Base-by-base conservation (phyloP, 2,888 invertebrate species). In the Drosophila paramelanica region DNA sequence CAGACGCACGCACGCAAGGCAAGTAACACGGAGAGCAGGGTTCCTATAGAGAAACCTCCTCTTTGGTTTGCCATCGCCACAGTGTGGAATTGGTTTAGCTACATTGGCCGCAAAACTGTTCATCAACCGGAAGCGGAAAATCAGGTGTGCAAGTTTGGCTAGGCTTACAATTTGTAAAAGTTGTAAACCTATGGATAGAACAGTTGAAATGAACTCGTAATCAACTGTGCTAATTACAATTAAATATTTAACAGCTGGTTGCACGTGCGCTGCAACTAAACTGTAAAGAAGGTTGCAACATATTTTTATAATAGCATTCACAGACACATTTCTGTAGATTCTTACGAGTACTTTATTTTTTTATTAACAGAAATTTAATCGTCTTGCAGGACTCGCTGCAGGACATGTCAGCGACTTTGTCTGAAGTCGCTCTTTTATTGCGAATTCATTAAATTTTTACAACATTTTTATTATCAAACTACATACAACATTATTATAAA, bases 41-140 rank as follows among this genome's bases (percentile, higher is more conserved):
- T 31, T 10, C 31, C 31, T 10, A 31, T 10, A 8, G 31, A 10
- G 33, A 61, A 39, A 31, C 20, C 25, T 53, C 39, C 33, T 39
- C 20, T 41, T 31, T n/a, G 17, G 14, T 14, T 43, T 38, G 11
- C 14, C 51, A 46, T 33, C 36, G 43, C 61, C 58, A 69, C 74
- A 70, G 77, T 76, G 76, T 58, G 55, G 50, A 65, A 53, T 23
- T 14, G 23, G 17, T 31, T 8, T n/a, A 23, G 38, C 11, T 23
- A 1, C 20, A 45, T 25, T 10, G 13, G 17, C 27, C 38, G 43
- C 52, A 31, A 58, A 57, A 51, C 17, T 31, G 33, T 64, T 33
- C 17, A 36, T 27, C 33, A 31, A 61, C 60, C 76, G 81, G 86
- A 81, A 86, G 17, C 77, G 87, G 87, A 81, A 81, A 79, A 76